Base-by-base conservation (phyloP, 2,113 vertebrate species). In the Callaeas wilsoni region DNA sequence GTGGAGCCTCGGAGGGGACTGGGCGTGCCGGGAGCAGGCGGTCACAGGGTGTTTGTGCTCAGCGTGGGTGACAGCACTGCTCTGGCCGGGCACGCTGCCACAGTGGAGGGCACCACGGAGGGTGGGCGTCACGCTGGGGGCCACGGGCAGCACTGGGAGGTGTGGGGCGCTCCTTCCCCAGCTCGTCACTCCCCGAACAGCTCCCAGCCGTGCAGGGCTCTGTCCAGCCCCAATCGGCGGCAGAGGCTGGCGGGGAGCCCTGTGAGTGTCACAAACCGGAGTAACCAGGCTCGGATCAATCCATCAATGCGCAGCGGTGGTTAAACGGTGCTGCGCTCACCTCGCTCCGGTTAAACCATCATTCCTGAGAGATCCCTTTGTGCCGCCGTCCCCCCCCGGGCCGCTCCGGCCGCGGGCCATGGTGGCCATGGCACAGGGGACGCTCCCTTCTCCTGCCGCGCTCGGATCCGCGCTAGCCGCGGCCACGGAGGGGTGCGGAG, bases 401-500 rank as follows among this genome's bases (percentile, higher is more conserved):
- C 90, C 1, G 6, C 46, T 53, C 32, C 2, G 5, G 62, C 64
- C 2, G 3, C 35, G 30, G 64, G 30, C 0, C 1, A 5, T 13
- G 70, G 23, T 0, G 8, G 3, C 41, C 13, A 0, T 0, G 78
- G 67, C 64, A 22, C 6, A 1, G 53, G 64, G 73, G 46, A 5
- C 13, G 30, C 64, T 67, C 37, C 62, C n/a, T 13, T 13, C 20
- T 65, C 16, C 81, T 15, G 41, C n/a, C 2, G 5, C 56, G 27
- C 50, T 15, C 4, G 3, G 32, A 9, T 2, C 1, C 20, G 16
- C 3, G 0, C 41, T 2, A 7, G 23, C 39, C 2, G 1, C 1
- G 13, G 49, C 37, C 29, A 7, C 3, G 3, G 15, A 14, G 23
- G 25, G 26, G 14, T 4, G 56, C 0, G 1, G 37, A 5, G 35